These are phyloP conservation scores for Tenthredo notha DNA, from an alignment of 2,888 invertebrate genomes.

Conservation along the genomic window DNA sequence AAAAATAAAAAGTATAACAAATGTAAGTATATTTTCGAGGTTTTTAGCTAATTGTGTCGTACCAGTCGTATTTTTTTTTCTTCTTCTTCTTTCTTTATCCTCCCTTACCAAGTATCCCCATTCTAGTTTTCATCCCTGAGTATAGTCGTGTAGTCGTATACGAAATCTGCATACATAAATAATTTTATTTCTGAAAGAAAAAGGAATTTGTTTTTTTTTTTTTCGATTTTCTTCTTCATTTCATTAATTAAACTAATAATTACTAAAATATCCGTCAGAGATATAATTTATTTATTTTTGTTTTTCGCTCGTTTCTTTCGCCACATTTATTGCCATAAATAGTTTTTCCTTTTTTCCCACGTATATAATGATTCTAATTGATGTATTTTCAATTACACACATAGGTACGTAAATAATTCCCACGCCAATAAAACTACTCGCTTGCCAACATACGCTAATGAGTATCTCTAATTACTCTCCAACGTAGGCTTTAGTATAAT, in stretches of 20 bases:
- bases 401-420: neutral
- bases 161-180: neutral
- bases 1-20: neutral
- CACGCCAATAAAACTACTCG: constrained; percentile 34
- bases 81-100: neutral
- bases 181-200: neutral
- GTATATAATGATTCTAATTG: constrained; percentile 6
- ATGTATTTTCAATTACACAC: constrained; percentile 42
- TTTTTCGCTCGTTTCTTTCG: neutral
- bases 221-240: neutral
- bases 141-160: neutral
- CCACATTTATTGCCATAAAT: neutral
- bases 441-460: constrained; percentile 35
- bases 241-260: neutral
- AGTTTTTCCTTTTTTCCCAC: neutral
- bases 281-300: neutral
- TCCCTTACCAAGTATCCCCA: neutral
- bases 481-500: neutral
- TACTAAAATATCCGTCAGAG: neutral
- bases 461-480: constrained; percentile 29
- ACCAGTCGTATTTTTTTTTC: neutral
- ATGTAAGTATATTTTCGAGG: constrained; percentile 40
- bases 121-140: neutral
- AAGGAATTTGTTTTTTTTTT: neutral
- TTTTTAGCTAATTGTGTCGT: constrained; percentile 48